Evolutionary conservation across 2,888 invertebrate species (phyloP).

Genomic region (Notocelia uddmanniana): DNA sequence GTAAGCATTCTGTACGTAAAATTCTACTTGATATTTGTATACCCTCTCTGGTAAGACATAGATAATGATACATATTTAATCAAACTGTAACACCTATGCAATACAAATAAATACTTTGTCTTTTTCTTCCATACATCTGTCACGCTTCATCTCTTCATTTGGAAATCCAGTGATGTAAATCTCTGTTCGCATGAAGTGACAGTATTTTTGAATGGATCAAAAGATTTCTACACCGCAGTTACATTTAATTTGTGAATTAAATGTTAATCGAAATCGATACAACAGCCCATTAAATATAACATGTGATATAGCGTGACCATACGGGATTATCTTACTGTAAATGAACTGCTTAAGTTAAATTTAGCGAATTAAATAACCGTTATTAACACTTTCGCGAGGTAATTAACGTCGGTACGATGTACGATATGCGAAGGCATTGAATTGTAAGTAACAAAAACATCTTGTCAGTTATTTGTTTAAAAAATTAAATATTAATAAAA

Average conservation of each 20-base stretch:
- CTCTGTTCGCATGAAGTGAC: too few species aligned
- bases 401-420: constrained; percentile 1
- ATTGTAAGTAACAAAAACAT: not conserved
- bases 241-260: not conserved
- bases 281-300: not conserved
- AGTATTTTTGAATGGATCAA: too few species aligned
- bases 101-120: too few species aligned
- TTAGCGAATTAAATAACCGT: not conserved
- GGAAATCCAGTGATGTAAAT: too few species aligned
- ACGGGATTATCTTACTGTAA: not conserved
- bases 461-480: not conserved
- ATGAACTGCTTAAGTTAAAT: constrained; percentile 1
- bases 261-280: not conserved
- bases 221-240: not conserved
- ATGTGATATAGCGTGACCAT: constrained; percentile 9
- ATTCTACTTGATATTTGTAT: too few species aligned
- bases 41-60: too few species aligned
- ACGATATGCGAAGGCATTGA: not conserved
- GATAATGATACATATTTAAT: too few species aligned
- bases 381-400: constrained; percentile 15
- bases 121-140: too few species aligned
- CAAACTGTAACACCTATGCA: too few species aligned
- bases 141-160: too few species aligned
- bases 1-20: too few species aligned
- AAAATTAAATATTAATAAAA: too few species aligned